A percentile compares a stretch with the other conserved stretches of the same genome.
phyloP scores from a whole-genome alignment of 2,888 invertebrate species.

The Cephus pygmeus region DNA sequence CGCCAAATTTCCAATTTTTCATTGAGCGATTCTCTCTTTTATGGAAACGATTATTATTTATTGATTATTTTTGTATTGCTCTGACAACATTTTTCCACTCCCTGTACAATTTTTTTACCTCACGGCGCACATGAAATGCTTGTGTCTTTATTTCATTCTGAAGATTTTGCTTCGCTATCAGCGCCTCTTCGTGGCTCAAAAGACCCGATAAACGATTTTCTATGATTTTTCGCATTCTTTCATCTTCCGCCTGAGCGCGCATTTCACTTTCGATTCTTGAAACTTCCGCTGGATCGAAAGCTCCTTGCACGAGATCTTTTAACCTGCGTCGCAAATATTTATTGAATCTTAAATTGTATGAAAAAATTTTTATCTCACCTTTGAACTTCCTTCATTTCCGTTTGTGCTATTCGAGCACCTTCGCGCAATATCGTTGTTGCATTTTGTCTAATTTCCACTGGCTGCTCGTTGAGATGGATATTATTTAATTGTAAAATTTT shows the following conservation, averaged over 20 bases:
- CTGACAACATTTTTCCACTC: neutral
- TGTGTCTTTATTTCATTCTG: conserved; percentile 5
- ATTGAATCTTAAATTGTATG: neutral
- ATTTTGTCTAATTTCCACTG: conserved; percentile 33
- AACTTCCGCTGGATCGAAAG: conserved; percentile 10
- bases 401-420: conserved; percentile 29
- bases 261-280: conserved; percentile 11
- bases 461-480: conserved; percentile 11
- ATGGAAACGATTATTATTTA: neutral
- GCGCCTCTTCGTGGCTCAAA: conserved; percentile 14
- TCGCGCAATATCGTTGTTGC: conserved; percentile 33
- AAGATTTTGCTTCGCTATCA: conserved; percentile 15
- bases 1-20: conserved; percentile 32
- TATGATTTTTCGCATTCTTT: conserved; percentile 12
- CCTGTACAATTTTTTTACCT: neutral
- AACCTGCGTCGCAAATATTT: neutral
- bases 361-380: conserved; percentile 22
- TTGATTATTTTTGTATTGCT: neutral
- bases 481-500: neutral
- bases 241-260: conserved; percentile 10
- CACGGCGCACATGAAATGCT: conserved; percentile 9
- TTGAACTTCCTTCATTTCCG: conserved; percentile 34
- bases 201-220: conserved; percentile 16
- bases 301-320: conserved; percentile 15
- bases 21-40: conserved; percentile 30